Percentiles rank a stretch among this genome's conserved stretches.
phyloP scores from a whole-genome alignment of 2,113 vertebrate species.

The Pelecanoides urinatrix region DNA sequence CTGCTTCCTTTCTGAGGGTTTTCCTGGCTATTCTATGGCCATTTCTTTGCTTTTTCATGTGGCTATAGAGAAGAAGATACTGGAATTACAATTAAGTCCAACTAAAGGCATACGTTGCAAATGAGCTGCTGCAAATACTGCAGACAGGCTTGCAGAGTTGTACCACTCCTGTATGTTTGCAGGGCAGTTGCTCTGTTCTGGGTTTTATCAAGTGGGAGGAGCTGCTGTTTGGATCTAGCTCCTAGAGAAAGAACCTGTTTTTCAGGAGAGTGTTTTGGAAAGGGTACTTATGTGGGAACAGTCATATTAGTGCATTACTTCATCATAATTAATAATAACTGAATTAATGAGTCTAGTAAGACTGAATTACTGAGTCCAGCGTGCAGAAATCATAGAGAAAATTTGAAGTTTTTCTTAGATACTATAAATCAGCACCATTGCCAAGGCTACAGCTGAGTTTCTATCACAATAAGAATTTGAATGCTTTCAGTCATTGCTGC shows the following conservation, averaged over 20 bases:
- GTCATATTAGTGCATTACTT: not conserved
- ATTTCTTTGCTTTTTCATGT: not conserved
- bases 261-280: not conserved
- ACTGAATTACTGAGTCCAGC: not conserved
- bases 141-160: not conserved
- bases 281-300: conserved; percentile 2
- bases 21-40: not conserved
- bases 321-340: not conserved
- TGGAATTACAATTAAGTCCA: not conserved
- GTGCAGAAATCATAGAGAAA: not conserved
- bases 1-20: not conserved
- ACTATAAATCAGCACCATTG: not conserved
- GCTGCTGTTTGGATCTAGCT: not conserved
- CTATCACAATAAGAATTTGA: not conserved
- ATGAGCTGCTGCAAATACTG: not conserved
- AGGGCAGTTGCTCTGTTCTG: not conserved
- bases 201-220: not conserved
- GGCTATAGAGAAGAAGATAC: not conserved
- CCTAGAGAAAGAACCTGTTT: not conserved
- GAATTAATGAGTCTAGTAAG: not conserved
- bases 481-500: not conserved
- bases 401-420: not conserved
- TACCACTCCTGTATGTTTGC: not conserved
- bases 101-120: not conserved
- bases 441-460: not conserved